Conservation (phyloP, 1,140 invertebrate species). For the Lepidotrigona ventralis region DNA sequence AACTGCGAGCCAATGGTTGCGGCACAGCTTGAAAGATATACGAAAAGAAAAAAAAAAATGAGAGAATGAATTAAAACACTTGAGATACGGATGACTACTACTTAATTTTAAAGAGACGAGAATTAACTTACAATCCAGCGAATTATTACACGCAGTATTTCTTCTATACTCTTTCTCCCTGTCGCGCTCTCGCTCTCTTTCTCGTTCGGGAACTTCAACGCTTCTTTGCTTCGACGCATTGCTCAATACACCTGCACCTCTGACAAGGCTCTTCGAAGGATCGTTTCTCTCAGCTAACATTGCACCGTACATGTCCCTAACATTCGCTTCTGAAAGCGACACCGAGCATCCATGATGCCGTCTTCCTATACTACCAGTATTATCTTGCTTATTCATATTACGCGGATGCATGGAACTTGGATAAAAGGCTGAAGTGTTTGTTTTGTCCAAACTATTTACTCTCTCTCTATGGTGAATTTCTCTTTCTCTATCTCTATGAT, state of each 20-base stretch:
- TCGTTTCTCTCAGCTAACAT: slow-evolving; percentile 71
- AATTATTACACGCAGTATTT: slow-evolving; percentile 75
- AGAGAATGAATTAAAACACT: neutral
- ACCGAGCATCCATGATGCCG: slow-evolving; percentile 74
- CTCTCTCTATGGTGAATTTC: slow-evolving; percentile 73
- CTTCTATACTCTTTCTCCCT: slow-evolving; percentile 72
- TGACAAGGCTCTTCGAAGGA: slow-evolving; percentile 66
- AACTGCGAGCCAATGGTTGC: slow-evolving; percentile 83
- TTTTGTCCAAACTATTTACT: slow-evolving; percentile 78
- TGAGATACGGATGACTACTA: neutral
- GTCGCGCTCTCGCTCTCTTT: slow-evolving; percentile 67
- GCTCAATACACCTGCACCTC: slow-evolving; percentile 54
- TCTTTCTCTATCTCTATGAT: slow-evolving; percentile 72
- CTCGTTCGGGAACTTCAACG: slow-evolving; percentile 74
- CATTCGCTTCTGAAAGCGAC: slow-evolving; percentile 76
- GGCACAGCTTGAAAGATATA: slow-evolving; percentile 59
- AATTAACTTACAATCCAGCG: slow-evolving; percentile 71
- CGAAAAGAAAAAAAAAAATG: neutral
- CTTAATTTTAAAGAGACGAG: neutral
- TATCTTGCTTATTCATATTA: slow-evolving; percentile 70
- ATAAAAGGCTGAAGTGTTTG: slow-evolving; percentile 71
- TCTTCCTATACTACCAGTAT: slow-evolving; percentile 75
- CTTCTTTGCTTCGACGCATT: slow-evolving; percentile 78
- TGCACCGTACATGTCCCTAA: slow-evolving; percentile 74
- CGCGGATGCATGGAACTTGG: slow-evolving; percentile 68